Evolutionary conservation across 2,113 vertebrate genomes (phyloP).

Genomic region (Pogonocichla stellata): DNA sequence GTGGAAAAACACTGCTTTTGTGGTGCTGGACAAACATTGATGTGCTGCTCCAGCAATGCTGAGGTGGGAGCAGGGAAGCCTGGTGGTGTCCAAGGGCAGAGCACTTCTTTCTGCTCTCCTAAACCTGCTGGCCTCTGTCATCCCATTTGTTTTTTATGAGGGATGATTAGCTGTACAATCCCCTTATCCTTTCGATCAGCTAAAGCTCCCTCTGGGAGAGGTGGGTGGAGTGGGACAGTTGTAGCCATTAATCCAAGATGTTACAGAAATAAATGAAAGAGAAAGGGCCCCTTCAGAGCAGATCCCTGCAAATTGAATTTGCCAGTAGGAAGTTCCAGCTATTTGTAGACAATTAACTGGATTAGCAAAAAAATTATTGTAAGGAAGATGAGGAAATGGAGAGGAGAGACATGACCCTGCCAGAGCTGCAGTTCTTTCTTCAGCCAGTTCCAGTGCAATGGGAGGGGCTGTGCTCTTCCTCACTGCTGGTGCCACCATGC

Average conservation of each 20-base stretch:
- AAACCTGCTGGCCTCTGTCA: not conserved
- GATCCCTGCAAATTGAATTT: slow-evolving; percentile 43
- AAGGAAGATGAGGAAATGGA: not conserved
- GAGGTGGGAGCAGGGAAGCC: not conserved
- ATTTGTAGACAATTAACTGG: slow-evolving; percentile 17
- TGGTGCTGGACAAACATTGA: not conserved
- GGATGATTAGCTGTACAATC: not conserved
- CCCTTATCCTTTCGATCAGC: not conserved
- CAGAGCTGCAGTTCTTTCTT: not conserved
- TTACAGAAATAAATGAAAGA: not conserved
- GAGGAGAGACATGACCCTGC: not conserved
- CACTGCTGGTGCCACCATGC: not conserved
- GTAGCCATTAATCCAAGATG: not conserved
- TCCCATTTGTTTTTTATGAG: not conserved
- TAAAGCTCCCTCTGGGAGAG: not conserved
- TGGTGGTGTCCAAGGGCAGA: not conserved
- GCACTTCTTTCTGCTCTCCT: not conserved
- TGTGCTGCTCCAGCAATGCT: not conserved
- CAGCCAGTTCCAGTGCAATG: not conserved
- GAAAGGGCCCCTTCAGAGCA: not conserved
- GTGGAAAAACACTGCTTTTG: not conserved
- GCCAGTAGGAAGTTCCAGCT: slow-evolving; percentile 8
- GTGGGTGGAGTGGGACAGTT: not conserved
- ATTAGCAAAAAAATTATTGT: slow-evolving; percentile 18
- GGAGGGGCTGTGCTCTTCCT: not conserved